A percentile compares a stretch with the other conserved stretches of the same genome.
Conservation (phyloP, 2,888 invertebrate species). For the Clitarchus hookeri region DNA sequence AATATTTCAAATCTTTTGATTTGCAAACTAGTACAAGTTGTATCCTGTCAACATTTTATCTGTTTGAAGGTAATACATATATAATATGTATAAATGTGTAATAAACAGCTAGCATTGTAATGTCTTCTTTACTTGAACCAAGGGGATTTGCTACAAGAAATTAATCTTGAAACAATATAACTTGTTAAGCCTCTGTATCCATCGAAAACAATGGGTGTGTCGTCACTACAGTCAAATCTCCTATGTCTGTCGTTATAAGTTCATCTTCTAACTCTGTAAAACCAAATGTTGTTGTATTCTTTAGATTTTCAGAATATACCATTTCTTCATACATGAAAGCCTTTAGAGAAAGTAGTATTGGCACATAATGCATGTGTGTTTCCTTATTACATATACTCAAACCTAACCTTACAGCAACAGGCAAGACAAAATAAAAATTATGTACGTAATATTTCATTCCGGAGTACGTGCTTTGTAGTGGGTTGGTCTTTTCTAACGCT, state of each 20-base stretch:
- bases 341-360: background rate
- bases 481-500: background rate
- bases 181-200: background rate
- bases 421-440: constrained; percentile 21
- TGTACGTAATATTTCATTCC: constrained; percentile 25
- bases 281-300: background rate
- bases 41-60: constrained; percentile 25
- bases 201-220: constrained; percentile 23
- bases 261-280: background rate
- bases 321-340: constrained; percentile 4
- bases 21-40: constrained; percentile 30
- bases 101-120: constrained; percentile 25
- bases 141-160: background rate
- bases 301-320: constrained; percentile 16
- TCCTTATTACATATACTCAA: constrained; percentile 19
- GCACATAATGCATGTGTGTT: no score
- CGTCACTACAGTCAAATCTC: constrained; percentile 19
- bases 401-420: constrained; percentile 17
- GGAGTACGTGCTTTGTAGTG: constrained; percentile 18
- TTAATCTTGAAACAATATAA: background rate
- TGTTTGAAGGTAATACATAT: background rate
- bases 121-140: background rate
- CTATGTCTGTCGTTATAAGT: background rate
- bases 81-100: constrained; percentile 21
- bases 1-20: constrained; percentile 24